Evolutionary conservation across 2,113 vertebrate genomes (phyloP), one percentile per base, ranked within the genome.

Genomic region (Cephalopterus ornatus): DNA sequence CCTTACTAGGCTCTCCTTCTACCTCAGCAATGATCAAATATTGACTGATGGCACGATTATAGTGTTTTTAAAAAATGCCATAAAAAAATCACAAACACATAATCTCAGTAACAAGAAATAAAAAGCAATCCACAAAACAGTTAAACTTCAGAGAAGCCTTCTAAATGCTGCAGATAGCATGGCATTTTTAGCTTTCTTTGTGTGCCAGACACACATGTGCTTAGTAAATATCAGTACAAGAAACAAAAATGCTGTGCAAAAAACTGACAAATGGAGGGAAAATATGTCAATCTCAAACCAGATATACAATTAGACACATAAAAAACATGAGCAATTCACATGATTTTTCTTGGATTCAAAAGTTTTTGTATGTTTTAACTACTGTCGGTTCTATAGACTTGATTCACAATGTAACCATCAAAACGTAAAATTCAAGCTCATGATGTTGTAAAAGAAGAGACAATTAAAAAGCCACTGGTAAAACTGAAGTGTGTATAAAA

Each of bases 281-380:
- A 96, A 96, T 85, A 96, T 83, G 74, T 76, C 95, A 96, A 70
- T 94, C 88, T 92, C 42, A 85, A 88, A 71, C 14, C 23, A 93
- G 63, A 88, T 93, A 85, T 94, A 83, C 92, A 95, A 82, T 97
- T 95, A 92, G 83, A 94, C 47, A 66, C 46, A 95, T 27, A 88
- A 92, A 96, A 95, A 89, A 47, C 75, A 88, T 6, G 39, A 92
- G 15, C 50, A 77, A 88, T 66, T 88, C 56, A 73, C 32, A 52
- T 79, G 42, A 71, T 94, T 92, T 94, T 80, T 35, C 74, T 76
- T 77, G 50, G 23, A 89, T 80, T 88, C 47, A 62, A 74, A 61
- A 1, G 2, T 28, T 79, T 88, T 46, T 73, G 14, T 63, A 88
- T 59, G 67, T 86, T 88, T 68, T 77, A 90, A 52, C 61, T 93